Percentiles rank a stretch among this genome's conserved stretches.
Evolutionary conservation across 2,888 invertebrate genomes (phyloP).

Genomic region (Poecilus cupreus): DNA sequence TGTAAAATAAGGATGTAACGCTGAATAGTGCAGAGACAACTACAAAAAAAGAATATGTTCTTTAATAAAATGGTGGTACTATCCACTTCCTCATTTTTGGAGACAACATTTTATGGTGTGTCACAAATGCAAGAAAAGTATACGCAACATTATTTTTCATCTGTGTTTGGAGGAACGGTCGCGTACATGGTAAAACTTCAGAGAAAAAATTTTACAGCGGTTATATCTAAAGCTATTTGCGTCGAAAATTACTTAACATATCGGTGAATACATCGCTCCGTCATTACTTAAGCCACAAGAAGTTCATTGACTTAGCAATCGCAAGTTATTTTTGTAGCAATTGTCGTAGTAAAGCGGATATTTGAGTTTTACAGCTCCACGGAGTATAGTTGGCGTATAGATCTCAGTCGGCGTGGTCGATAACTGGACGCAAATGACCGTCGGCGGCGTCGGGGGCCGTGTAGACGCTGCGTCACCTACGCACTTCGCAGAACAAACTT

Average conservation of each 20-base stretch:
- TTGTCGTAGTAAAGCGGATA: conserved; percentile 30
- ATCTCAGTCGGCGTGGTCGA: conserved; percentile 23
- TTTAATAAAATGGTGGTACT: too few species aligned
- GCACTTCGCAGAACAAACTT: conserved; percentile 17
- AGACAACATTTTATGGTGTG: too few species aligned
- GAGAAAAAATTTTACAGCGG: conserved; percentile 15
- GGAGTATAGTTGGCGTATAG: conserved; percentile 3
- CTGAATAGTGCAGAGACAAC: too few species aligned
- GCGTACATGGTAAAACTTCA: neutral
- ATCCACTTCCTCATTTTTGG: too few species aligned
- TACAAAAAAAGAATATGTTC: too few species aligned
- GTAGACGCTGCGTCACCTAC: conserved; percentile 18
- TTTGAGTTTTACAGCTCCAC: conserved; percentile 22
- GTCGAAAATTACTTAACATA: conserved; percentile 35
- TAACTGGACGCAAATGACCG: conserved; percentile 42
- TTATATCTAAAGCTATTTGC: conserved; percentile 26
- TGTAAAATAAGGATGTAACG: too few species aligned
- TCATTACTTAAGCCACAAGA: conserved; percentile 32
- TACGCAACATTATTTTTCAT: neutral
- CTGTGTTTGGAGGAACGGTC: too few species aligned
- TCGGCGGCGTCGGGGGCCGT: neutral
- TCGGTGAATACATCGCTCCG: conserved; percentile 17
- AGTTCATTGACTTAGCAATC: conserved; percentile 47
- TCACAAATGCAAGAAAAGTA: too few species aligned
- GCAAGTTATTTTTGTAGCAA: conserved; percentile 42